A percentile compares a stretch with the other conserved stretches of the same genome.
These are phyloP conservation scores for Didymodactylos carnosus DNA, from an alignment of 2,888 invertebrate genomes.

Conservation along the genomic window DNA sequence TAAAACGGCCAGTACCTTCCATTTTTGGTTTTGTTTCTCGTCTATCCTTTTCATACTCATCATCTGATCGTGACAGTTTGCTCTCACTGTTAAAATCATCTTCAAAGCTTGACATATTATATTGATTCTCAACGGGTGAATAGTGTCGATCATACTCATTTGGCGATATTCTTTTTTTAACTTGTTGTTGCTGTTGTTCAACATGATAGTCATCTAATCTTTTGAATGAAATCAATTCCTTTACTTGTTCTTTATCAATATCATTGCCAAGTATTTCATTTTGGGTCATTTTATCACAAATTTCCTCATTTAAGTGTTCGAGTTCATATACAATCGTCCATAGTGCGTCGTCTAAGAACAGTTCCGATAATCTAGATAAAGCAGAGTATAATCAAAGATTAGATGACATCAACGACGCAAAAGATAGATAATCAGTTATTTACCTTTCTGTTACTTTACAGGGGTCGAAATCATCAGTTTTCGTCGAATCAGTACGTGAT, in stretches of 20 bases:
- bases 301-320: neutral
- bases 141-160: neutral
- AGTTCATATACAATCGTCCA: neutral
- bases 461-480: neutral
- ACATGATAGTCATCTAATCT: neutral
- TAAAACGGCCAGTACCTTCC: neutral
- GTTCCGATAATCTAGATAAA: neutral
- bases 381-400: neutral
- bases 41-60: neutral
- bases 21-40: neutral
- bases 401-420: too few species aligned
- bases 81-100: neutral
- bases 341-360: neutral
- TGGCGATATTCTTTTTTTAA: too few species aligned
- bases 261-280: neutral
- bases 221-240: too few species aligned
- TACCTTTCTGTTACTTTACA: neutral
- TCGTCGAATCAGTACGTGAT: neutral
- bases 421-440: neutral
- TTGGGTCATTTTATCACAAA: neutral
- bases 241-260: too few species aligned
- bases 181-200: neutral
- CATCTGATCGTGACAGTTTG: neutral
- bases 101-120: slow-evolving; percentile 1
- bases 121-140: neutral